These are phyloP conservation scores for Pseudotriccus pelzelni DNA, from an alignment of 2,797 vertebrate genomes.

Conservation along the genomic window DNA sequence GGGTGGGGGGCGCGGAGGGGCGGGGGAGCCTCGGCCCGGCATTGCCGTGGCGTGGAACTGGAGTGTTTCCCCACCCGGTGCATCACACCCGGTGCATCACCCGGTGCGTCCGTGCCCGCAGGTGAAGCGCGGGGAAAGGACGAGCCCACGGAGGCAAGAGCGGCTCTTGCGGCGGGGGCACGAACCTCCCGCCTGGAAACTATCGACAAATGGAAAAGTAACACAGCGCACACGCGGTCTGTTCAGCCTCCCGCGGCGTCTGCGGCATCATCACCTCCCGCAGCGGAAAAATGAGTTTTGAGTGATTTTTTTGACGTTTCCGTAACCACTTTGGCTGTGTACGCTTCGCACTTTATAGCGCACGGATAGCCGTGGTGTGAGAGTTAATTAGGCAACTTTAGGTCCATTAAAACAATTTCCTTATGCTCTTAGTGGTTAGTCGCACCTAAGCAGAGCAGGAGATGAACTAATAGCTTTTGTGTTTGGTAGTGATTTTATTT, in stretches of 20 bases:
- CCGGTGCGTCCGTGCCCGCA: background rate
- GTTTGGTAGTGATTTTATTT: background rate
- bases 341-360: fast-evolving
- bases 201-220: fast-evolving
- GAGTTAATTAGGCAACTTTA: background rate
- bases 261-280: background rate
- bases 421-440: background rate
- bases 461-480: background rate
- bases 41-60: fast-evolving
- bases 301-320: background rate
- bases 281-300: background rate
- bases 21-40: background rate
- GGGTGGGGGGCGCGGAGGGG: background rate
- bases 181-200: background rate
- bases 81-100: fast-evolving
- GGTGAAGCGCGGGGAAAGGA: background rate
- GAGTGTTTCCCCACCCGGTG: background rate
- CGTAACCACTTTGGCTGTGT: fast-evolving
- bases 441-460: background rate
- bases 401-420: background rate
- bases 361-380: fast-evolving
- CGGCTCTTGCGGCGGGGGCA: background rate
- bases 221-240: fast-evolving
- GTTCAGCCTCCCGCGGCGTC: fast-evolving
- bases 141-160: background rate